A percentile compares a stretch with the other conserved stretches of the same genome.
These are phyloP conservation scores for Cheirogaleus major DNA, from an alignment of 2,797 vertebrate genomes.

Conservation along the genomic window DNA sequence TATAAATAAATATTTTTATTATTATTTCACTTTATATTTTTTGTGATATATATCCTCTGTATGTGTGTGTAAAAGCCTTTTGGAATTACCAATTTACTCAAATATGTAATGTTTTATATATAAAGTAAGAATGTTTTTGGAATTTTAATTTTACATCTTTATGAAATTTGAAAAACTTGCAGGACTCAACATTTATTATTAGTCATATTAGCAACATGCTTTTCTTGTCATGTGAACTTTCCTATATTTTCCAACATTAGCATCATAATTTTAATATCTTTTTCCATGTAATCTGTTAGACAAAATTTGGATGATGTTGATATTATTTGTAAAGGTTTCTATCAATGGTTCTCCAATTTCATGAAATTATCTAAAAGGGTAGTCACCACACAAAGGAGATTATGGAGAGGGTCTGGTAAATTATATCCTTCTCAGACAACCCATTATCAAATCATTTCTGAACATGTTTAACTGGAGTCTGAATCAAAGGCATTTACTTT, in stretches of 20 bases:
- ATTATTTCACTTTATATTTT: neutral
- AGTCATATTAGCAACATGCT: neutral
- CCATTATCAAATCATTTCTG: neutral
- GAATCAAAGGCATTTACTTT: neutral
- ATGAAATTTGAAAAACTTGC: neutral
- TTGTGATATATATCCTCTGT: neutral
- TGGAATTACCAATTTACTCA: neutral
- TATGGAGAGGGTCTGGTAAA: neutral
- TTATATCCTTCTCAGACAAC: neutral
- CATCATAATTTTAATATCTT: neutral
- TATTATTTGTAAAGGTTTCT: neutral
- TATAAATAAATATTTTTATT: neutral
- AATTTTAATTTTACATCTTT: neutral
- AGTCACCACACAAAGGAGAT: neutral
- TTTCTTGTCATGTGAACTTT: neutral
- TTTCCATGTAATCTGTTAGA: neutral
- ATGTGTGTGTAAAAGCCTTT: neutral
- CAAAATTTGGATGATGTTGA: neutral
- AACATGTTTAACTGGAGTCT: neutral
- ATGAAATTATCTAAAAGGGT: neutral
- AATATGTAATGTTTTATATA: neutral
- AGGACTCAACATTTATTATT: neutral
- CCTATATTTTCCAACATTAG: neutral
- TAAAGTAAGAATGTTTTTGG: neutral
- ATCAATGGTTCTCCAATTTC: neutral